phyloP scores from a whole-genome alignment of 35 echinoderm and acorn worm species.

The Ophioderma brevispina region DNA sequence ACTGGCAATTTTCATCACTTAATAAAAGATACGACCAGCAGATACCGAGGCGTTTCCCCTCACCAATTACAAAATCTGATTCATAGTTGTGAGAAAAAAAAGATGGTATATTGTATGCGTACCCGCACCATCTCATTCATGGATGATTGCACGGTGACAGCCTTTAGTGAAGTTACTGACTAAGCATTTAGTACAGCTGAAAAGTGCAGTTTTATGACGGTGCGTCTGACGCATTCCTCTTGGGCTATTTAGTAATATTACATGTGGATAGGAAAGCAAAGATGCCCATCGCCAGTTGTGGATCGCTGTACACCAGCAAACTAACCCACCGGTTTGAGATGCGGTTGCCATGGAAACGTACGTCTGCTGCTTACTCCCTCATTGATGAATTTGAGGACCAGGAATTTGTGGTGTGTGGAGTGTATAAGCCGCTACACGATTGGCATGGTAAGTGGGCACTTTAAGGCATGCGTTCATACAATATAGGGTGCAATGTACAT shows the following conservation, averaged over 20 bases:
- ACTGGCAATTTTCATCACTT: not conserved
- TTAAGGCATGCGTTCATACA: too few species aligned
- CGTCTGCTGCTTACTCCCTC: not conserved
- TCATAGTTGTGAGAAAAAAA: not conserved
- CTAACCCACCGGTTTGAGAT: conserved; percentile 1
- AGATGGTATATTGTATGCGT: not conserved
- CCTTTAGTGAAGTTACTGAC: not conserved
- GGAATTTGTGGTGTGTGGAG: conserved; percentile 3
- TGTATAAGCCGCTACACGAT: not conserved
- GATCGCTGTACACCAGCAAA: not conserved
- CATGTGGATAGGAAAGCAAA: not conserved
- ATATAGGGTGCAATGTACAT: too few species aligned
- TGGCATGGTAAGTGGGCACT: not conserved
- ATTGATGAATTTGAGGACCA: not conserved
- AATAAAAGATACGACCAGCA: not conserved
- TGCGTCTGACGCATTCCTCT: not conserved
- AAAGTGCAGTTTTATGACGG: not conserved
- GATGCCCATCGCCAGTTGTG: not conserved
- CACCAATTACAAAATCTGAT: not conserved
- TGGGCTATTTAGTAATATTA: not conserved
- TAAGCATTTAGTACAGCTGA: not conserved
- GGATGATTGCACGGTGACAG: not conserved
- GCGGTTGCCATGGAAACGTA: not conserved
- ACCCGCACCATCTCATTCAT: not conserved
- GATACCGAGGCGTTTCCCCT: not conserved